A percentile compares a stretch with the other conserved stretches of the same genome.
Evolutionary conservation across 2,797 vertebrate species (phyloP).

Genomic region (Tapirus indicus): DNA sequence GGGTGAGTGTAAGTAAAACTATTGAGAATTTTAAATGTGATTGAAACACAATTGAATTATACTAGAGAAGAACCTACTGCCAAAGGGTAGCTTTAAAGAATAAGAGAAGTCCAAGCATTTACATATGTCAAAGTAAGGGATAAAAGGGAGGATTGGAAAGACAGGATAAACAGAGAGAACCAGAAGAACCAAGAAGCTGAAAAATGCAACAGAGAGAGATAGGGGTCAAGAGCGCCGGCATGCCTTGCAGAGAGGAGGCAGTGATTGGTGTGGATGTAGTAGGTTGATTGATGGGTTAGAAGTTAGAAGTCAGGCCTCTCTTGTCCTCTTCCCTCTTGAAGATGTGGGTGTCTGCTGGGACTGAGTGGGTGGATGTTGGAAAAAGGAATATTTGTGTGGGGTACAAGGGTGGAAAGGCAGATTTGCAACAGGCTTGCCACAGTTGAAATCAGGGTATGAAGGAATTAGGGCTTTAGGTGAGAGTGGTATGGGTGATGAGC

Average conservation of each 20-base stretch:
- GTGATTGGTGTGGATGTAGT: not conserved
- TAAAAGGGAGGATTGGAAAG: not conserved
- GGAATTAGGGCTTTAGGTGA: not conserved
- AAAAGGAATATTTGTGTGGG: not conserved
- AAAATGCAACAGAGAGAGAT: not conserved
- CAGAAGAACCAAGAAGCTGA: not conserved
- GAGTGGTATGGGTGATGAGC: not conserved
- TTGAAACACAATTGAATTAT: not conserved
- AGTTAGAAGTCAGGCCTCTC: not conserved
- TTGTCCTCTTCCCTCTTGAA: not conserved
- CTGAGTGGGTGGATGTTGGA: not conserved
- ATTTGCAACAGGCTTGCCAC: not conserved
- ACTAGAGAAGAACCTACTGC: not conserved
- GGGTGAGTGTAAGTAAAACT: not conserved
- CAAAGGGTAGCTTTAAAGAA: not conserved
- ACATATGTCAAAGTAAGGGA: not conserved
- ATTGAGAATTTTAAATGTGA: not conserved
- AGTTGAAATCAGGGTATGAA: not conserved
- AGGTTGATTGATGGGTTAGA: not conserved
- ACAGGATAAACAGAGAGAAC: not conserved
- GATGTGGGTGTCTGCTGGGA: not conserved
- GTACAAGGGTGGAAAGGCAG: not conserved
- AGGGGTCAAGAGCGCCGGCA: rapidly evolving
- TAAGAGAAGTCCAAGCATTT: not conserved
- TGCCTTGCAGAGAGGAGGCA: not conserved